A percentile compares a stretch with the other conserved stretches of the same genome.
Evolutionary conservation across 2,888 invertebrate species (phyloP).

Genomic region (Gibbula magus): DNA sequence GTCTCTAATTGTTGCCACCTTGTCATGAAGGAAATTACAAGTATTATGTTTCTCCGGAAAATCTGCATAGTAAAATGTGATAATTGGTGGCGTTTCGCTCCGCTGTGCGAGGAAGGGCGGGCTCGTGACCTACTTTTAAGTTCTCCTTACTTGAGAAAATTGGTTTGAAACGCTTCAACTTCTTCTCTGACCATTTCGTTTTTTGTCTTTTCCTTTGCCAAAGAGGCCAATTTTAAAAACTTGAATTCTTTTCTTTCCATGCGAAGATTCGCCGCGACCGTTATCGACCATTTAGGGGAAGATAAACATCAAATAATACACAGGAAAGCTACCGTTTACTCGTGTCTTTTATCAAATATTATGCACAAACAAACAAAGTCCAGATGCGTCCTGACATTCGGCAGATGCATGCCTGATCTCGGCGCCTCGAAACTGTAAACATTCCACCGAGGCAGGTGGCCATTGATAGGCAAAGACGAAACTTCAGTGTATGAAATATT

Average conservation of each 20-base stretch:
- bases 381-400: not conserved
- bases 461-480: too few relatives aligned
- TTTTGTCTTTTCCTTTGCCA: not conserved
- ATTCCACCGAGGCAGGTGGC: not conserved
- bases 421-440: not conserved
- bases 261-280: not conserved
- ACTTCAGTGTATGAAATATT: too few relatives aligned
- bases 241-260: not conserved
- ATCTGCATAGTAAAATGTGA: conserved; percentile 3
- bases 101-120: not conserved
- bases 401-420: not conserved
- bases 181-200: not conserved
- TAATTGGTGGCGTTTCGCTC: not conserved
- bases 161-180: too few relatives aligned
- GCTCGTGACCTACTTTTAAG: not conserved
- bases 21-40: conserved; percentile 7
- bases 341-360: not conserved
- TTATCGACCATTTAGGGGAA: not conserved
- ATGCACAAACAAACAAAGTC: not conserved
- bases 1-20: not conserved
- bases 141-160: not conserved
- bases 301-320: not conserved
- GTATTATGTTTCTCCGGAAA: not conserved
- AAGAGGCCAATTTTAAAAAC: too few relatives aligned
- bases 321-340: not conserved